Base-by-base conservation (phyloP, 2,113 vertebrate genomes). In the Bujurquina vittata region DNA sequence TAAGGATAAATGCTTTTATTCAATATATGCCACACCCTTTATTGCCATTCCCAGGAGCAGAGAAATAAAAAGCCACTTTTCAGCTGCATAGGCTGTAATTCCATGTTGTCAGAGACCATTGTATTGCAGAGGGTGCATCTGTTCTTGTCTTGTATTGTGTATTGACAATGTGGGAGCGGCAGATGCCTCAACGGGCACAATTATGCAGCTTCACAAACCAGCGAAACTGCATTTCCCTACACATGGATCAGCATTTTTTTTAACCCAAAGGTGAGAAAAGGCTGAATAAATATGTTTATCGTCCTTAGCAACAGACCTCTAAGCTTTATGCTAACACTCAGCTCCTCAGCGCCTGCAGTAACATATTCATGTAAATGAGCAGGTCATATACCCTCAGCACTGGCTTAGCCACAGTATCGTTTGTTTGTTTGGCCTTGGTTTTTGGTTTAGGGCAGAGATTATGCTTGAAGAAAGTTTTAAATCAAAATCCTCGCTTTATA, bases 21-120 rank as follows among this genome's bases (percentile, higher is more conserved):
- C 86, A 72, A 61, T 75, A 46, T 75, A 60, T 81, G 82, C 75
- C 63, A 77, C 77, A 81, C 79, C 77, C 79, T 87, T 89, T 72
- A 83, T 74, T 87, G 63, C 85, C 76, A 80, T 87, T 89, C 84
- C 84, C 78, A 82, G 56, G 79, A 87, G 78, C 74, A 59, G 63
- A 55, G 57, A 77, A 89, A 87, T 86, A 86, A 88, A 88, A 90
- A 92, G 61, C 31, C 80, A 86, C 88, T 91, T 91, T 89, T 91
- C 85, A 90, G 89, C 77, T 87, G 88, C 81, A 85, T 76, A 84
- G 86, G 89, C 88, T 88, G 88, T 93, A 92, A 92, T 92, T 94
- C 81, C 80, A 91, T 88, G 87, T 89, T 92, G 93, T 93, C 91
- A 93, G 85, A 86, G 83, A 77, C 88, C 77, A 89, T 94, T 94